Conservation (phyloP, 2,888 invertebrate species). For the Molorchus minor region DNA sequence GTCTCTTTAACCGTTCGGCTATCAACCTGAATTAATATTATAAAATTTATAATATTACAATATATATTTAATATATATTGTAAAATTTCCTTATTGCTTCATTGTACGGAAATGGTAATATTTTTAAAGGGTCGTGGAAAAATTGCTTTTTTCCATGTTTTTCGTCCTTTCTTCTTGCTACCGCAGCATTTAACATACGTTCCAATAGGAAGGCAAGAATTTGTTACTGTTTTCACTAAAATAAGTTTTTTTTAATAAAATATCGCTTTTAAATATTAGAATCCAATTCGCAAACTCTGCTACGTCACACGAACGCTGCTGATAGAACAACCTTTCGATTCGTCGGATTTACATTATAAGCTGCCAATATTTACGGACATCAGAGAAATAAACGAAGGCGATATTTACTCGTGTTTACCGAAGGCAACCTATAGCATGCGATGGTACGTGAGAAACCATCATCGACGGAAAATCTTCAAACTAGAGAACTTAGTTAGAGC, state of each 20-base stretch:
- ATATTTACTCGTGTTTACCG: conserved; percentile 44
- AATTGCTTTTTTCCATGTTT: too few relatives aligned
- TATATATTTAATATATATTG: too few relatives aligned
- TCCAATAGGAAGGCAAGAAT: neutral
- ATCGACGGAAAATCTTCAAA: conserved; percentile 33
- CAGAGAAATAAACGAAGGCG: conserved; percentile 31
- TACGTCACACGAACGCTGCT: too few relatives aligned
- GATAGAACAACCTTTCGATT: too few relatives aligned
- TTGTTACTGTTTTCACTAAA: neutral
- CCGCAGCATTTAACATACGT: neutral
- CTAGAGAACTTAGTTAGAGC: neutral
- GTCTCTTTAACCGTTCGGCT: too few relatives aligned
- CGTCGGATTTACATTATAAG: conserved; percentile 45
- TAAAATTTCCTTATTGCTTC: too few relatives aligned
- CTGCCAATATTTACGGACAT: conserved; percentile 47
- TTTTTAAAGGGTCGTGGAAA: too few relatives aligned
- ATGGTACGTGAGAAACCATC: conserved; percentile 34
- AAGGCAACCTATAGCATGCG: conserved; percentile 41
- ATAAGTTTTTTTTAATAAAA: neutral
- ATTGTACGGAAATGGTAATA: too few relatives aligned
- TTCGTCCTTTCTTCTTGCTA: neutral
- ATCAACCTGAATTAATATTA: too few relatives aligned
- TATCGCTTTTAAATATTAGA: neutral
- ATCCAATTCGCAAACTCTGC: too few relatives aligned
- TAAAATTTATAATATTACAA: too few relatives aligned